phyloP scores from a whole-genome alignment of 2,888 invertebrate species.

The Drepana falcataria region DNA sequence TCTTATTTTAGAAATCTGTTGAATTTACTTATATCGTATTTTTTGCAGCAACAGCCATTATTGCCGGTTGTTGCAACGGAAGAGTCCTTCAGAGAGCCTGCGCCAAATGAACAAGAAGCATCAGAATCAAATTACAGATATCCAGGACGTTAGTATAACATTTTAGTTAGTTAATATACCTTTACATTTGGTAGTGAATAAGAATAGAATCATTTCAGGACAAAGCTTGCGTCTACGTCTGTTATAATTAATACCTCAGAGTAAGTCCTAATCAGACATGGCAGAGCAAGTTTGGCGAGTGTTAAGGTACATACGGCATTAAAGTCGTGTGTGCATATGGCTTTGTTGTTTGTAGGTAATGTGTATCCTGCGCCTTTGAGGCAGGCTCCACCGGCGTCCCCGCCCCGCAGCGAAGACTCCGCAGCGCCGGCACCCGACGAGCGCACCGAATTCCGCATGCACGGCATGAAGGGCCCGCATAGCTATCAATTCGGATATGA shows the following conservation, averaged over 20 bases:
- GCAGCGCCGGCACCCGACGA: constrained; percentile 55
- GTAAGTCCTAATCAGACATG: no score
- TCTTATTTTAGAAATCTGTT: no score
- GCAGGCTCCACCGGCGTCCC: constrained; percentile 33
- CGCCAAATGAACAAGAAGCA: constrained; percentile 53
- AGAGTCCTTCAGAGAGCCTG: constrained; percentile 30
- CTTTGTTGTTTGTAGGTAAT: constrained; percentile 33
- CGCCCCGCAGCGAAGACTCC: constrained; percentile 27
- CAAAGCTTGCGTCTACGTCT: no score
- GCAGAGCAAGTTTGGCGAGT: no score
- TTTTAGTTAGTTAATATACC: constrained; percentile 15
- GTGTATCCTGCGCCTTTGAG: constrained; percentile 38
- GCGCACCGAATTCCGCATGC: constrained; percentile 87
- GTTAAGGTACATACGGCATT: no score
- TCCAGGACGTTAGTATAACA: constrained; percentile 53
- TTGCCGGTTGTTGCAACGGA: constrained; percentile 19
- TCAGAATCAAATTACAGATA: constrained; percentile 59
- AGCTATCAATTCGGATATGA: constrained; percentile 91
- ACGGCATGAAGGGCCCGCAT: constrained; percentile 89
- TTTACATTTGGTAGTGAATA: neutral
- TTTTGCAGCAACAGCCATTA: constrained; percentile 28
- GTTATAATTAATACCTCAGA: no score
- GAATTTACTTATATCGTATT: constrained; percentile 6
- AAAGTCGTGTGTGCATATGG: no score
- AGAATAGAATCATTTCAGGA: no score